Percentiles rank a stretch among this genome's conserved stretches.
These are phyloP conservation scores for Marmota flaviventris DNA, from an alignment of 2,113 vertebrate genomes.

Conservation along the genomic window DNA sequence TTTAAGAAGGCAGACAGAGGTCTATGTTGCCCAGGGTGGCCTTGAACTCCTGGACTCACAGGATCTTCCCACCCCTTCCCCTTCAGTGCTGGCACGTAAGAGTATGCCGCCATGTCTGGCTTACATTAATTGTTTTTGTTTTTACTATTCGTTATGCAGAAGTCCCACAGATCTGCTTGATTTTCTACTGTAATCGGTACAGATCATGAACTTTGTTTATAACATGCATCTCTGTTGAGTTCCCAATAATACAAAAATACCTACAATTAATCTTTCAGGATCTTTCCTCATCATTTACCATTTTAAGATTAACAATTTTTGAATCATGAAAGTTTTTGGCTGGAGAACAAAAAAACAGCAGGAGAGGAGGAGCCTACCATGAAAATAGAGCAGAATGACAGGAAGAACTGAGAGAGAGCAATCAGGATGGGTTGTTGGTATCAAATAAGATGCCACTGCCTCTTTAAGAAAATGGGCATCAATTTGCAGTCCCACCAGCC, in stretches of 20 bases:
- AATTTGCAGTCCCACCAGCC: too few species aligned
- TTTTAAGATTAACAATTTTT: conserved; percentile 10
- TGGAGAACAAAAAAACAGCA: not conserved
- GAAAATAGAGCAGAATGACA: not conserved
- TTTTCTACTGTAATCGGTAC: not conserved
- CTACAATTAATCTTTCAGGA: not conserved
- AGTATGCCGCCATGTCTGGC: not conserved
- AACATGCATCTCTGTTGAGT: not conserved
- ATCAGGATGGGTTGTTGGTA: too few species aligned
- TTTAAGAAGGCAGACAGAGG: not conserved
- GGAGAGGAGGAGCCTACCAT: not conserved
- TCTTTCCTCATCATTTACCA: not conserved
- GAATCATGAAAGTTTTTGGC: not conserved
- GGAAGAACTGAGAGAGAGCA: not conserved
- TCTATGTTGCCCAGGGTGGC: not conserved
- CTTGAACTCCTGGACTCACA: not conserved
- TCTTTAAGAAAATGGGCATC: too few species aligned
- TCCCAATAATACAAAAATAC: not conserved
- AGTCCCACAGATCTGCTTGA: not conserved
- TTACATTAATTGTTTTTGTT: not conserved
- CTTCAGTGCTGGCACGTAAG: not conserved
- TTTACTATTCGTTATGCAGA: not conserved
- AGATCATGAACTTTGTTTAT: not conserved
- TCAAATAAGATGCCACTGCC: not conserved
- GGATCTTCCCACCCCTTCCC: not conserved